Conservation (phyloP, 2,797 vertebrate genomes). For the Coreius guichenoti region DNA sequence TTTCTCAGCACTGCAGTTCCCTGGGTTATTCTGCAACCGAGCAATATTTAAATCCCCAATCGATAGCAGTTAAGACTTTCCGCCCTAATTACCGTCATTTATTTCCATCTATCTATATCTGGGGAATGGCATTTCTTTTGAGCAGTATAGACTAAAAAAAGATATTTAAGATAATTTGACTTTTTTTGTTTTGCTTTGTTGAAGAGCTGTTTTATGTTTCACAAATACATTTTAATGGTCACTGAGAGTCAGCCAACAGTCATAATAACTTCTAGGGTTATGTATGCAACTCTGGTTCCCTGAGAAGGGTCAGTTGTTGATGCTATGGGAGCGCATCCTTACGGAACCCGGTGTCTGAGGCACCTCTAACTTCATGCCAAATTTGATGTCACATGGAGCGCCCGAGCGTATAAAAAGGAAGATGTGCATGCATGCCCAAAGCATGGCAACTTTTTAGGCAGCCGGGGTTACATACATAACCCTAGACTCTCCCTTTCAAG, state of each 20-base stretch:
- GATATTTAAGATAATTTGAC: conserved; percentile 19
- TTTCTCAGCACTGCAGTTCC: conserved; percentile 25
- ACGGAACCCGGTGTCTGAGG: neutral
- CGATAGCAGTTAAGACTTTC: conserved; percentile 45
- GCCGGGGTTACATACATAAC: no score
- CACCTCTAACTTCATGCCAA: neutral
- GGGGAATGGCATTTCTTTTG: conserved; percentile 32
- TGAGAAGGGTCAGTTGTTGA: neutral
- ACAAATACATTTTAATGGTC: neutral
- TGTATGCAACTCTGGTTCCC: neutral
- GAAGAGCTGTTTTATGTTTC: neutral
- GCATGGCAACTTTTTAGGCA: no score
- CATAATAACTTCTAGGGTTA: neutral
- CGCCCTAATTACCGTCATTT: conserved; percentile 33
- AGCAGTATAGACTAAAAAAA: conserved; percentile 31
- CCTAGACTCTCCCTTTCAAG: no score
- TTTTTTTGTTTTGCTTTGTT: neutral
- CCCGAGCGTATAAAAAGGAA: no score
- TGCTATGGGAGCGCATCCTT: neutral
- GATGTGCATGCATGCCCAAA: no score
- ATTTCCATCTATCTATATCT: conserved; percentile 30
- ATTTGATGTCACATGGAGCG: no score
- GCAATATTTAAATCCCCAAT: conserved; percentile 43
- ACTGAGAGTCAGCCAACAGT: neutral
- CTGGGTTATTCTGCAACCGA: conserved; percentile 22